phyloP scores from a whole-genome alignment of 2,113 vertebrate genomes.

The Prietella phreatophila region DNA sequence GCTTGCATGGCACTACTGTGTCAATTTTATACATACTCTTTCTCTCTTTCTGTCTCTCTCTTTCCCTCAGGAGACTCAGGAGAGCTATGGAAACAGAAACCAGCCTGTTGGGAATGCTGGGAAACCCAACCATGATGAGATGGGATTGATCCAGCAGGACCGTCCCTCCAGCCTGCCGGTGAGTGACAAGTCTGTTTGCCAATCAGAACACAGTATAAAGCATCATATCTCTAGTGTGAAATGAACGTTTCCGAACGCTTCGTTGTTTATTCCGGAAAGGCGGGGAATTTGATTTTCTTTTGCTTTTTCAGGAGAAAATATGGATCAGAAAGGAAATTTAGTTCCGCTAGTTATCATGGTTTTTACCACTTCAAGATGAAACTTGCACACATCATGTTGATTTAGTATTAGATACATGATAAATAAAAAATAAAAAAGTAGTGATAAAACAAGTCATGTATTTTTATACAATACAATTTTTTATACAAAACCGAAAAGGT shows the following conservation, averaged over 20 bases:
- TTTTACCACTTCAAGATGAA: neutral
- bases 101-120: conserved; percentile 82
- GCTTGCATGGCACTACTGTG: neutral
- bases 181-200: conserved; percentile 66
- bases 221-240: neutral
- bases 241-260: neutral
- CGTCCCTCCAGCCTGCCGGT: conserved; percentile 96
- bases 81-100: conserved; percentile 83
- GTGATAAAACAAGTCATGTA: neutral
- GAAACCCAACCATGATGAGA: conserved; percentile 89
- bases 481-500: too few species aligned
- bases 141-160: conserved; percentile 84
- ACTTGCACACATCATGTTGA: neutral
- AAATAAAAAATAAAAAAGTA: neutral
- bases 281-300: neutral
- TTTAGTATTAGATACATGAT: neutral
- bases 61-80: conserved; percentile 70
- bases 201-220: neutral
- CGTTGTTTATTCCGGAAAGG: neutral
- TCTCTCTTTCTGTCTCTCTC: neutral
- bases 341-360: neutral
- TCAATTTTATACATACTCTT: neutral
- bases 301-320: neutral
- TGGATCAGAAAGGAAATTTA: neutral
- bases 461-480: neutral